Evolutionary conservation across 2,888 invertebrate species (phyloP), one percentile per base, ranked within the genome.

Genomic region (Synergus laeviventris): DNA sequence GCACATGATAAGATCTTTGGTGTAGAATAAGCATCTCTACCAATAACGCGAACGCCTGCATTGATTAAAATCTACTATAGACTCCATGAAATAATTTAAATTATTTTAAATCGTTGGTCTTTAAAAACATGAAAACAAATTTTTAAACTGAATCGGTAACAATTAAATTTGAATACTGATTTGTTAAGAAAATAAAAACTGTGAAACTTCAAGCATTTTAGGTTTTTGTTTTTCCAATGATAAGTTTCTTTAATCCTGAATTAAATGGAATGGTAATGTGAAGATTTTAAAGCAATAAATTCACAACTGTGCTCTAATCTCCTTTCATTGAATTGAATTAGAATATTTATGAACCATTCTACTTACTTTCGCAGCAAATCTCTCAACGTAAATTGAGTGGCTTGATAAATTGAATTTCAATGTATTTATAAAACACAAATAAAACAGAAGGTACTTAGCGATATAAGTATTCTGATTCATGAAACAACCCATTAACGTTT

Each of bases 1-100:
- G 14, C 14, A 64, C 64, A 12, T 64, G 64, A 64, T 64, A 42
- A 18, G 39, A 64, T 64, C 64, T 64, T 21, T 21, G 38, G 21
- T 64, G 64, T 3, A 64, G 18, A 42, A 64, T 39, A 64, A 18
- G 18, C 21, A 39, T 38, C 38, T n/a, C n/a, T 21, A 39, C 38
- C 18, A 62, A 62, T 62, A 39, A 9, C 39, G 42, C 21, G 39
- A 18, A 11, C 12, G 39, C 11, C 18, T 36, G 12, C n/a, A 39
- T 39, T 18, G 64, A 64, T 64, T 12, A 42, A 5, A 39, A 39
- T 42, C 38, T 64, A 14, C 21, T 64, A 36, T 0, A 3, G 3
- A 21, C n/a, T 18, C 21, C 1, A 56, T 56, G 21, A 56, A 56
- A 16, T 45, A 45, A 16, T 45, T 14, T 16, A 5, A 16, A 45